Evolutionary conservation across 1,140 invertebrate genomes (phyloP).

Genomic region (Orius laevigatus): DNA sequence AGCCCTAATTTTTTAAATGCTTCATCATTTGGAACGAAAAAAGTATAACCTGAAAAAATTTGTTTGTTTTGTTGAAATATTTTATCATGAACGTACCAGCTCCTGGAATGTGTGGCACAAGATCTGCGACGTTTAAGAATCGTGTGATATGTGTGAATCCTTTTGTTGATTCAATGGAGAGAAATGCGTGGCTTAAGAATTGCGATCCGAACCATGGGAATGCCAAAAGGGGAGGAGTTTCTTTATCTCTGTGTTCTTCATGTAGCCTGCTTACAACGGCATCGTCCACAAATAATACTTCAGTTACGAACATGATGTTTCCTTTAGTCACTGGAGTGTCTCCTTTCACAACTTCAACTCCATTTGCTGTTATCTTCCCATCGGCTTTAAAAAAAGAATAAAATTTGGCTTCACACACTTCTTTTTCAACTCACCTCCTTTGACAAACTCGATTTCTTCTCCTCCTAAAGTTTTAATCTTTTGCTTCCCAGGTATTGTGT

Average conservation of each 20-base stretch:
- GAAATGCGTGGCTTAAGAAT: constrained; percentile 41
- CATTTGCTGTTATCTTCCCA: constrained; percentile 30
- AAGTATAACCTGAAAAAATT: constrained; percentile 33
- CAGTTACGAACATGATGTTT: constrained; percentile 41
- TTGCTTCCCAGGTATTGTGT: constrained; percentile 34
- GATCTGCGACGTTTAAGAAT: constrained; percentile 38
- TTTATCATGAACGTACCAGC: constrained; percentile 22
- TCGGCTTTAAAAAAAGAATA: constrained; percentile 24
- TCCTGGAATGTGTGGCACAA: constrained; percentile 37
- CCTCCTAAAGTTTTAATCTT: constrained; percentile 36
- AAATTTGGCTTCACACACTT: background rate
- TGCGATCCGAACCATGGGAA: constrained; percentile 45
- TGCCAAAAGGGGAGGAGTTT: constrained; percentile 40
- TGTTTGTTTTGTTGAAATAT: no score
- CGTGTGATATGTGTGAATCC: constrained; percentile 36
- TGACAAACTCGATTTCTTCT: constrained; percentile 34
- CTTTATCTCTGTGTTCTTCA: constrained; percentile 40
- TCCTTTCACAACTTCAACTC: constrained; percentile 37
- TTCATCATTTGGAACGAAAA: constrained; percentile 40
- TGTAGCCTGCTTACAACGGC: constrained; percentile 38
- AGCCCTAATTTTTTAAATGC: constrained; percentile 38
- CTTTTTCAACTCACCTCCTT: constrained; percentile 18
- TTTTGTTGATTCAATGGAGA: constrained; percentile 36
- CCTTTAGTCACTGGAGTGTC: constrained; percentile 38
- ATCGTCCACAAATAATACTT: constrained; percentile 41